Base-by-base conservation (phyloP, 2,797 vertebrate genomes). In the Tenualosa ilisha region DNA sequence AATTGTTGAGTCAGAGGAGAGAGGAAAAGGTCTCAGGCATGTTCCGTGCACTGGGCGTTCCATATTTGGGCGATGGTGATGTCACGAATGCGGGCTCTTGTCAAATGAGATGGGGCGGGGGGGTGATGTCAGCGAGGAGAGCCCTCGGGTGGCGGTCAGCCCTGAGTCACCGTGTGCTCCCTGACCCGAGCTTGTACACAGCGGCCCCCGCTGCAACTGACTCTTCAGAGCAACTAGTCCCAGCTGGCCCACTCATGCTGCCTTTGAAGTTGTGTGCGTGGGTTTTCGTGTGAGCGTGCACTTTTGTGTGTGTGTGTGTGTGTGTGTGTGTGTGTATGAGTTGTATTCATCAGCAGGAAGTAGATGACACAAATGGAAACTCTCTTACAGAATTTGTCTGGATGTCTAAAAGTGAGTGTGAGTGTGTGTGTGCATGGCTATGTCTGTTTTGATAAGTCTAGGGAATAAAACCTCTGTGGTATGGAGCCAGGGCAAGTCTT, bases 271-370 rank as follows among this genome's bases (percentile, higher is more conserved):
- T 75, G 31, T 17, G 68, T 72, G 31, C 9, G 65, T 40, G 31
- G 7, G 24, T 72, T 13, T 72, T 1, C 46, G 46, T 87, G 53
- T 85, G 88, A 54, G 63, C 54, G 22, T 84, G 68, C 31, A 65
- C 24, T 7, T 37, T 26, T 75, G 31, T 75, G 68, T 75, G 13
- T 75, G 31, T 75, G 68, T 75, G 68, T 75, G 26, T 75, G 26
- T 40, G 31, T 37, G 12, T 75, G 68, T 75, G 37, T 43, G 68
- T 43, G 68, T 40, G 31, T 43, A 37, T 75, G 31, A 37, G 82
- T 82, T 26, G 20, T 75, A 84, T 37, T 56, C 37, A 49, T 26
- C 51, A 61, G 84, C n/a, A 90, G 79, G 51, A 88, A 85, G 68
- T 75, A 75, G 31, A 75, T 75, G 68, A 75, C 68, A 75, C 68